phyloP scores from a whole-genome alignment of 2,888 invertebrate species.

The Orthosia gothica region DNA sequence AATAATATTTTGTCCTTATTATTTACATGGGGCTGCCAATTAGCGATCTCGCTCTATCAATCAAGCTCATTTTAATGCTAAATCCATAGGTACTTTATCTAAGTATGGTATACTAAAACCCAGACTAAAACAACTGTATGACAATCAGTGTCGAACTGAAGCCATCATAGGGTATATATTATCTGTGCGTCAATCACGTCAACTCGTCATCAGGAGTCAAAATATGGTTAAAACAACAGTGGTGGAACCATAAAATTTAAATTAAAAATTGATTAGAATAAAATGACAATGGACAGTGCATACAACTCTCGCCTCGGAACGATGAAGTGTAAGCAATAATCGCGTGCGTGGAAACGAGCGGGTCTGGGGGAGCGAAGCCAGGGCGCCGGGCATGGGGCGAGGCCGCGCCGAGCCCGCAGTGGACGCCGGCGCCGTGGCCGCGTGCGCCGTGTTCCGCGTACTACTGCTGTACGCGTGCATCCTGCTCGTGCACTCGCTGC shows the following conservation, averaged over 20 bases:
- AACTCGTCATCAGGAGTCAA: neutral
- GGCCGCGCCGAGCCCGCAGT: neutral
- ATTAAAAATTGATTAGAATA: too few relatives aligned
- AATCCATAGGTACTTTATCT: too few relatives aligned
- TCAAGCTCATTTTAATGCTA: too few relatives aligned
- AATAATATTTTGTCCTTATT: too few relatives aligned
- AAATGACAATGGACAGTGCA: too few relatives aligned
- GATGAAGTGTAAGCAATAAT: conserved; percentile 19
- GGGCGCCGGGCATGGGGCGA: conserved; percentile 32
- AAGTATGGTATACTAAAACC: too few relatives aligned
- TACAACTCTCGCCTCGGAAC: neutral
- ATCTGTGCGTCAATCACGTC: conserved; percentile 10
- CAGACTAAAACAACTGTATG: too few relatives aligned
- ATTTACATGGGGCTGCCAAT: too few relatives aligned
- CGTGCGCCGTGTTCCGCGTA: conserved; percentile 74
- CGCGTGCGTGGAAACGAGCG: neutral
- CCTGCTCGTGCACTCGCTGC: conserved; percentile 77
- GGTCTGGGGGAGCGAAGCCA: neutral
- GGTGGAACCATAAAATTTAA: too few relatives aligned
- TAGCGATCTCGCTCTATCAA: too few relatives aligned
- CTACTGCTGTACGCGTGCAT: conserved; percentile 78
- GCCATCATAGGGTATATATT: too few relatives aligned
- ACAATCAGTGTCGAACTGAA: conserved; percentile 8
- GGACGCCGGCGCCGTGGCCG: conserved; percentile 59
- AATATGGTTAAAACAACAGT: neutral